Base-by-base conservation (phyloP, 1,140 invertebrate species). In the Pseudomyrmex cubaensis region DNA sequence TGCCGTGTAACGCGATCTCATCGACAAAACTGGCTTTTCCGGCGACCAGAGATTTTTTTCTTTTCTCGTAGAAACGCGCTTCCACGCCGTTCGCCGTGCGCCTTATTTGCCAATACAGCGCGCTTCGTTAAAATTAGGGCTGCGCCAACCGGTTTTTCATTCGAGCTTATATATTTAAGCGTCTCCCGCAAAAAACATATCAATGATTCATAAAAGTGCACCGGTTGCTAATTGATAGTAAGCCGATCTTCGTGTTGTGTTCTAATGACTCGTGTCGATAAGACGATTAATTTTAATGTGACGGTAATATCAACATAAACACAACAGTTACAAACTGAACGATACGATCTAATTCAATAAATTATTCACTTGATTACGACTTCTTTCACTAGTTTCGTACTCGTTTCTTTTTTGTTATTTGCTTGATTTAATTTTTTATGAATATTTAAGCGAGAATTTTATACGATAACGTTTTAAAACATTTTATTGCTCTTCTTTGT, bases 1-100 rank as follows among this genome's bases (percentile, higher is more conserved):
- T 17, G 20, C 22, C 76, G 54, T 57, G 62, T 67, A 57, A 25
- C 13, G 20, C 54, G 44, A 13, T 59, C 54, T 80, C 54, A 44
- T 56, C 64, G 63, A 69, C 75, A 69, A 69, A 78, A 57, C 52
- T 46, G 13, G 52, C 35, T 69, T 69, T 56, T 70, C 76, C 76
- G 20, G 35, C 13, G 46, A 75, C 22, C 22, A 35, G 35, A 5
- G 20, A 57, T 35, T 57, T 48, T 69, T 80, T 70, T 44, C 5
- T 35, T 35, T 9, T 20, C 61, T 1, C 13, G 8, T 35, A 15
- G 13, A n/a, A 76, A 44, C 13, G 35, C 12, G 3, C 52, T 52
- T 54, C 35, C 35, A 35, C 4, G 5, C 35, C 13, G 9, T 75
- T 10, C 4, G 35, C 2, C 64, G 10, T 17, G 35, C n/a, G 57